phyloP scores from a whole-genome alignment of 2,888 invertebrate genomes.

The Halictus quadricinctus region DNA sequence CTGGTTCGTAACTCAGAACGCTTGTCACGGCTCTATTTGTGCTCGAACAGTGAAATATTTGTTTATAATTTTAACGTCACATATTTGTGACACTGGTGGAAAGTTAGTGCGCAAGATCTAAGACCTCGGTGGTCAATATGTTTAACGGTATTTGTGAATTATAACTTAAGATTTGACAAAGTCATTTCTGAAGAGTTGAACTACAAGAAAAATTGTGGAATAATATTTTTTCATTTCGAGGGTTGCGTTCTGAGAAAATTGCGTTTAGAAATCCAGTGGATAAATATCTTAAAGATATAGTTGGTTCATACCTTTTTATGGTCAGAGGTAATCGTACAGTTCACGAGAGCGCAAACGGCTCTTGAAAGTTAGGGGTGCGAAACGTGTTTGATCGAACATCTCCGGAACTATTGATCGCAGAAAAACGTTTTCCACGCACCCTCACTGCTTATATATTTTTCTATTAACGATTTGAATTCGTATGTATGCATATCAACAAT shows the following conservation, averaged over 20 bases:
- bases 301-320: neutral
- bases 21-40: no score
- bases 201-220: neutral
- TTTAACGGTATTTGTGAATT: no score
- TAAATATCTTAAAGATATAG: neutral
- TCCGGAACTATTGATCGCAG: neutral
- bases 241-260: neutral
- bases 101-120: no score
- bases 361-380: neutral
- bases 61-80: no score
- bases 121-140: no score
- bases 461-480: neutral
- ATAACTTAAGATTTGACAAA: no score
- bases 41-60: no score
- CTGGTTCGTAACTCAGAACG: neutral
- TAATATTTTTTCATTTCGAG: neutral
- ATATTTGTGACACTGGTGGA: no score
- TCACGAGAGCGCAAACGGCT: neutral
- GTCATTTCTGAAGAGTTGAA: no score
- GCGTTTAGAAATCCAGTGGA: neutral
- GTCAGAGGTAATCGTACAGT: neutral
- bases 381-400: slow-evolving; percentile 2
- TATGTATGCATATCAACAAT: neutral
- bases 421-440: neutral
- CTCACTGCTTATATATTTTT: neutral